Evolutionary conservation across 2,113 vertebrate genomes (phyloP), one percentile per base, ranked within the genome.

Genomic region (Ardeotis arabs): DNA sequence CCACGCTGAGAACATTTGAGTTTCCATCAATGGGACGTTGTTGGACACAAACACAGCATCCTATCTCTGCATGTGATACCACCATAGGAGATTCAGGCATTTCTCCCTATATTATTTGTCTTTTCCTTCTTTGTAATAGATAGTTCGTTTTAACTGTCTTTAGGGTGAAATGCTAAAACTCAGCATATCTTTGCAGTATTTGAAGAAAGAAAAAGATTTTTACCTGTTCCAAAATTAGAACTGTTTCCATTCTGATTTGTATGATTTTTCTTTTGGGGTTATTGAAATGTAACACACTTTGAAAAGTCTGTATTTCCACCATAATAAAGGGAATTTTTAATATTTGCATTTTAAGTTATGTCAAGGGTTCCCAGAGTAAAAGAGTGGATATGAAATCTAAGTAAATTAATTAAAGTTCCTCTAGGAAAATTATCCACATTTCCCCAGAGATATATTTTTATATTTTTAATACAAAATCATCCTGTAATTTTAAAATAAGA

Each of bases 321-420:
- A 41, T 55, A 91, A 88, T 33, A 69, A 74, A 77, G 3, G 9
- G 20, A 72, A 35, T 35, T 77, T 90, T 86, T 88, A 73, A 60
- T 81, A 86, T 90, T 89, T 93, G 8, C 17, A 52, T 90, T 88
- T 92, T 84, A 88, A 60, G 31, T 77, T 88, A 67, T 70, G 27
- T 12, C n/a, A 92, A 45, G 50, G 20, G 15, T 39, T 94, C 35
- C 44, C 47, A 80, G 72, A 67, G 6, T 74, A 74, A 88, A 93
- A 64, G 27, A 52, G 8, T 72, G 39, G 27, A 50, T 87, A 84
- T 67, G 60, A 94, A 86, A 88, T 75, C 12, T 39, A 78, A 90
- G 60, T 31, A 89, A 89, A 93, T 86, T 90, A 92, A 96, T 93
- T 88, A 53, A 84, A 84, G 16, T 78, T 83, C 60, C 59, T 78